Conservation (phyloP, 64 coral and sea anemone species). For the Montipora capricornis region DNA sequence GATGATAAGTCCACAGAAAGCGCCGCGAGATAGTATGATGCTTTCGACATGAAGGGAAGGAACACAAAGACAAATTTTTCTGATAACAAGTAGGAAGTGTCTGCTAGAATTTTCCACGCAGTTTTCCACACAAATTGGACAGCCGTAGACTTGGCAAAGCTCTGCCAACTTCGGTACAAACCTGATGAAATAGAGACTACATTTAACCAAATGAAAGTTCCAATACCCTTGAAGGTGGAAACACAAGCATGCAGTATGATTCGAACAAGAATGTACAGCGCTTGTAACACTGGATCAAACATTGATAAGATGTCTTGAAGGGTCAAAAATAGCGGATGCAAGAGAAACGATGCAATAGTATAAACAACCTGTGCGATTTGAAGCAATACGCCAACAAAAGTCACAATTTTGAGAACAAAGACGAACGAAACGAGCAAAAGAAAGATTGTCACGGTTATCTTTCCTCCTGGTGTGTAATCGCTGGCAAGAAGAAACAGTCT, state of each 20-base stretch:
- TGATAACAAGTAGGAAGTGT: not conserved
- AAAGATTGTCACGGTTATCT: conserved; percentile 20
- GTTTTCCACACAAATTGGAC: conserved; percentile 3
- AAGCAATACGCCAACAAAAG: conserved; percentile 29
- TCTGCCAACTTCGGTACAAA: conserved; percentile 24
- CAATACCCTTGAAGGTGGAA: not conserved
- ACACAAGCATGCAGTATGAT: not conserved
- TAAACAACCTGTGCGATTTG: conserved; percentile 9
- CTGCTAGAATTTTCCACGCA: not conserved
- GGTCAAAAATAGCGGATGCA: conserved; percentile 45
- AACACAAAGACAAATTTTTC: conserved; percentile 46
- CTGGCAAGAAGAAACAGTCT: conserved; percentile 65
- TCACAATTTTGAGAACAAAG: conserved; percentile 11
- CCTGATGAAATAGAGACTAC: conserved; percentile 35
- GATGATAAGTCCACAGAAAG: not conserved
- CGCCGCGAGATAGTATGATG: not conserved
- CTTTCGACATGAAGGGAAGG: conserved; percentile 40
- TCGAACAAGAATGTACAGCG: not conserved
- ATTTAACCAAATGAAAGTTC: conserved; percentile 30
- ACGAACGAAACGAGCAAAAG: conserved; percentile 20
- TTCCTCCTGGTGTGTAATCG: conserved; percentile 66
- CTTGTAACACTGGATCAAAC: not conserved
- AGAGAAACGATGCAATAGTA: conserved; percentile 14
- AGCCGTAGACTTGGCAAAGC: conserved; percentile 8
- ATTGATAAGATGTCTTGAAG: conserved; percentile 36